These are phyloP conservation scores for Enteromius unitaeniatus DNA, from an alignment of 2,797 vertebrate species.

Conservation along the genomic window DNA sequence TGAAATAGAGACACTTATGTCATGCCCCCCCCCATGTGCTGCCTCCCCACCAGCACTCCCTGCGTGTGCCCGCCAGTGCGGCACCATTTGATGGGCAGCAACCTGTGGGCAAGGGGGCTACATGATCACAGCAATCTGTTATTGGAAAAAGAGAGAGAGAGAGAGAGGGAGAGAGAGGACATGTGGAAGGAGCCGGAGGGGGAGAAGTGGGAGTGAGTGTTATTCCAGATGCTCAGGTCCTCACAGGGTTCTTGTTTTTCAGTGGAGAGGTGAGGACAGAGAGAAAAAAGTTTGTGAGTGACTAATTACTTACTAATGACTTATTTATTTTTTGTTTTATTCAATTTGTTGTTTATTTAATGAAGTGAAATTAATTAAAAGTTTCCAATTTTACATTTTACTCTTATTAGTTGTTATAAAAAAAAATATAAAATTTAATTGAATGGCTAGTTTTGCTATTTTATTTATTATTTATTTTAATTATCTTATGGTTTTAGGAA, in stretches of 20 bases:
- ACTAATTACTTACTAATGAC: not conserved
- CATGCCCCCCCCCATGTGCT: not conserved
- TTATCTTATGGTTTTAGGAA: not conserved
- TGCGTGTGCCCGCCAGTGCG: constrained; percentile 30
- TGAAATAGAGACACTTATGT: constrained; percentile 23
- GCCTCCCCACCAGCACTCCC: not conserved
- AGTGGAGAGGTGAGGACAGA: constrained; percentile 54
- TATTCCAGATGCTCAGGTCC: constrained; percentile 54
- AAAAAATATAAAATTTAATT: not conserved
- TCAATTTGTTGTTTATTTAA: not conserved
- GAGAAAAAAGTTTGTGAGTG: constrained; percentile 13
- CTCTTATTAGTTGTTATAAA: not conserved
- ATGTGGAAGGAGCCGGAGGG: constrained; percentile 50
- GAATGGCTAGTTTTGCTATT: not conserved
- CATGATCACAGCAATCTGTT: constrained; percentile 64
- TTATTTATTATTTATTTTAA: not conserved
- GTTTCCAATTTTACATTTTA: not conserved
- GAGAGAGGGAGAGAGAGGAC: constrained; percentile 45
- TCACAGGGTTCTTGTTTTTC: constrained; percentile 41
- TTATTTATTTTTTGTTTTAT: not conserved
- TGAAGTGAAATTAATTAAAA: not conserved
- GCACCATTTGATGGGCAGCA: constrained; percentile 50
- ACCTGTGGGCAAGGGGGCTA: constrained; percentile 52
- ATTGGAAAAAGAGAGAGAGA: constrained; percentile 57
- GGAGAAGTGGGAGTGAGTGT: constrained; percentile 47